Conservation (phyloP, 2,888 invertebrate genomes). For the Drosophila meridiana region DNA sequence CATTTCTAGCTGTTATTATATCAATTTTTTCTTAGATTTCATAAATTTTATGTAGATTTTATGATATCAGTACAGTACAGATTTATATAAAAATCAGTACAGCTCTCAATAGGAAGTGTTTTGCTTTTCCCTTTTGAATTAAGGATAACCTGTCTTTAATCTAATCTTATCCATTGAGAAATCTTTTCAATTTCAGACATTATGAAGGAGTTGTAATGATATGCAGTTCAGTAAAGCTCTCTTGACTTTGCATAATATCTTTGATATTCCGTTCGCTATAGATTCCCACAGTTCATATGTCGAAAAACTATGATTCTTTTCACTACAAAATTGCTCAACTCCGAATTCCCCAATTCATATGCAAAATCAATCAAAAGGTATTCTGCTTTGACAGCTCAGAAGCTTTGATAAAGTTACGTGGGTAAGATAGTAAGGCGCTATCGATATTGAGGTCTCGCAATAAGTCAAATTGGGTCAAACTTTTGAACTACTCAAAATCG, state of each 20-base stretch:
- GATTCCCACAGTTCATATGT: neutral
- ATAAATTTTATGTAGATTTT: neutral
- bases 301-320: neutral
- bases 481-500: neutral
- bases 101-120: too few species aligned
- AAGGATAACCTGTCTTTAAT: neutral
- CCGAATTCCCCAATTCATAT: neutral
- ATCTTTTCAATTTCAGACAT: neutral
- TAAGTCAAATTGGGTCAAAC: neutral
- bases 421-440: neutral
- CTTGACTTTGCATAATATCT: neutral
- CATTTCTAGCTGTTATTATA: neutral
- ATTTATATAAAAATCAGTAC: too few species aligned
- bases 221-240: too few species aligned
- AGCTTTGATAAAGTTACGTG: neutral
- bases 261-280: neutral
- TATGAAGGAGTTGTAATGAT: too few species aligned
- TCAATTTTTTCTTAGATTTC: neutral
- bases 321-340: neutral
- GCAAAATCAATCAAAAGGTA: slow-evolving; percentile 7
- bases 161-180: neutral
- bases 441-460: neutral
- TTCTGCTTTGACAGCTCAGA: neutral
- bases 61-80: too few species aligned
- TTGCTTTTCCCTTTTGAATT: neutral